Evolutionary conservation across 2,113 vertebrate species (phyloP), one percentile per base, ranked within the genome.

Genomic region (Rhea pennata): DNA sequence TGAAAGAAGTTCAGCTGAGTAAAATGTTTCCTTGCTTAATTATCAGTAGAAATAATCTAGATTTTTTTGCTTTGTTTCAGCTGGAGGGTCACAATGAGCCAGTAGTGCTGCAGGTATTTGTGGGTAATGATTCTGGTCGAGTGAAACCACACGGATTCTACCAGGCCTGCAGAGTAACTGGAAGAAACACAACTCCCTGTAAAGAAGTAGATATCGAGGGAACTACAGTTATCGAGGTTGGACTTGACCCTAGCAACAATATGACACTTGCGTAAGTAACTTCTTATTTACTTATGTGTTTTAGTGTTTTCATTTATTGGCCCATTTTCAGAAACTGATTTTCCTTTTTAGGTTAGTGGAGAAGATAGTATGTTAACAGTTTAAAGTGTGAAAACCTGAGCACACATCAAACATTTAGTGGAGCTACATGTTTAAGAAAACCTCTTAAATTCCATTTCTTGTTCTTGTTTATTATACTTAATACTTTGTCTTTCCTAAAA

Each of bases 111-210:
- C 99, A 99, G 94, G 98, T 99, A 40, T 99, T 99, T 83, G 99
- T 99, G 93, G 99, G 99, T 15, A 99, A 99, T 9, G 99, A 99
- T 91, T 97, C 99, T 0, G 99, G 99, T 8, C 99, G 99, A 10
- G 99, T 99, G 95, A 99, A 99, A 95, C 99, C 99, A 1, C 99
- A 99, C n/a, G 99, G 99, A 36, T 99, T 99, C 98, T 99, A 99
- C 97, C 99, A 99, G 97, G 99, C 99, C 50, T 99, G 99, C 96
- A 97, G 99, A 56, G 99, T 99, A 13, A 99, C 99, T 1, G 99
- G 99, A 51, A 98, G 99, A 87, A 99, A 99, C 98, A 99, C 99
- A 56, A 99, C 99, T 10, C 99, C 99, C 89, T 99, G 99, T 96
- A 99, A 99, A 96, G 99, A 99, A 97, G 98, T 99, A 88, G 99